A percentile compares a stretch with the other conserved stretches of the same genome.
phyloP scores from a whole-genome alignment of 2,113 vertebrate species.

The Cavia porcellus region DNA sequence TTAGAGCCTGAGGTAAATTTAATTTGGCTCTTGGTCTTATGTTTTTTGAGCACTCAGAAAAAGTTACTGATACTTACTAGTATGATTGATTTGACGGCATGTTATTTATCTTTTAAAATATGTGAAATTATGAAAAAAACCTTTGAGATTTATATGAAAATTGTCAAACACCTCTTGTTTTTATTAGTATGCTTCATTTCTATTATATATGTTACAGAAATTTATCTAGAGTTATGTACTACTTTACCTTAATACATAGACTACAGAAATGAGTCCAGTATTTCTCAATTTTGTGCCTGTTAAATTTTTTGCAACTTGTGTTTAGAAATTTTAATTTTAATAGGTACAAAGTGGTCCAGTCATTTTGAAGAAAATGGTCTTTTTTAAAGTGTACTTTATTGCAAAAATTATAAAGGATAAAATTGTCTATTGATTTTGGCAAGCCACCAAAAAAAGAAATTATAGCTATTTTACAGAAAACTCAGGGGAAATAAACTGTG shows the following conservation, averaged over 20 bases:
- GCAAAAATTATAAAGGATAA: conserved; percentile 50
- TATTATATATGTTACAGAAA: conserved; percentile 52
- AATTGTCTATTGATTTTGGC: conserved; percentile 67
- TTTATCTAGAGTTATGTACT: background rate
- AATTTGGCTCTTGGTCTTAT: conserved; percentile 50
- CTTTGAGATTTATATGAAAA: background rate
- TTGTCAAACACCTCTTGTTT: conserved; percentile 42
- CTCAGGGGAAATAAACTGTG: conserved; percentile 59
- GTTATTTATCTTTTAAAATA: conserved; percentile 45
- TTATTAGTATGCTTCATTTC: conserved; percentile 47
- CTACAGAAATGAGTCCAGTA: conserved; percentile 15
- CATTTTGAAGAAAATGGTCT: conserved; percentile 48
- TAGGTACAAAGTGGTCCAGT: conserved; percentile 4
- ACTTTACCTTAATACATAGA: conserved; percentile 22
- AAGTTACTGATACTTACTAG: conserved; percentile 41
- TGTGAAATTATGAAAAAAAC: background rate
- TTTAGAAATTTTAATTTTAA: conserved; percentile 55
- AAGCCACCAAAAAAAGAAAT: conserved; percentile 62
- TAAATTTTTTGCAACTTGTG: conserved; percentile 30
- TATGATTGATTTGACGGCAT: conserved; percentile 19
- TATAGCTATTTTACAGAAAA: conserved; percentile 60
- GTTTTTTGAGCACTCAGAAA: conserved; percentile 32
- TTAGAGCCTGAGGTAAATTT: conserved; percentile 26
- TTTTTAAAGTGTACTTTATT: conserved; percentile 34
- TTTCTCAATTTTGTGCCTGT: conserved; percentile 26